Evolutionary conservation across 64 coral and sea anemone genomes (phyloP), one percentile per base, ranked within the genome.

Genomic region (Platygyra sinensis): DNA sequence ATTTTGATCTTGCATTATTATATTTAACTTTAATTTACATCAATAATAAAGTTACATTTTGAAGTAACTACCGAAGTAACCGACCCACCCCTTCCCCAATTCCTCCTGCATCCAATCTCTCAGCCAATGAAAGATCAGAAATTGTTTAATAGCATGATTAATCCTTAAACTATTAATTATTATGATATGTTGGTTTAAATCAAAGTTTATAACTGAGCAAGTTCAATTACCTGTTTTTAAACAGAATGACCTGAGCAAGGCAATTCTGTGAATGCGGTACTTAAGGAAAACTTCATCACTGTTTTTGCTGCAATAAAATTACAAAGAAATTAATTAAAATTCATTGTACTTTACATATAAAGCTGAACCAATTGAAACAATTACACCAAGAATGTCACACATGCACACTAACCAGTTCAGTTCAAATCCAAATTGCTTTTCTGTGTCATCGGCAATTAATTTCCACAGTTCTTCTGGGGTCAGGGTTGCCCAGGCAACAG

Each of bases 381-480:
- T 88, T 49, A 75, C 5, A 18, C 52, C 12, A 67, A 25, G 28
- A 86, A 89, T 49, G n/a, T 32, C 19, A 9, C 18, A 89, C 36
- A 0, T 24, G 7, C 17, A 82, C 30, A 20, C 77, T 83, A 86
- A 99, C 97, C 91, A 87, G 15, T 91, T 71, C 20, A 99, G 55
- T n/a, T 93, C 77, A 62, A 93, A 99, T 75, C 93, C 97, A 95
- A 99, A 99, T 69, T 95, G 90, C 54, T 57, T 96, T 72, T 86
- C 80, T 36, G 95, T 87, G 55, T 99, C 94, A 52, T 87, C 83
- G 22, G 52, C 86, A 75, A 99, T 75, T n/a, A 57, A 83, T 65
- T 93, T 96, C 97, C 97, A 99, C 18, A 99, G 73, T 11, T 96
- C 82, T 20, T 96, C 91, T 38, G 97, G 97, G 14, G 97, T 96